These are phyloP conservation scores for Hirudo medicinalis DNA, from an alignment of 1,140 invertebrate genomes.

Conservation along the genomic window DNA sequence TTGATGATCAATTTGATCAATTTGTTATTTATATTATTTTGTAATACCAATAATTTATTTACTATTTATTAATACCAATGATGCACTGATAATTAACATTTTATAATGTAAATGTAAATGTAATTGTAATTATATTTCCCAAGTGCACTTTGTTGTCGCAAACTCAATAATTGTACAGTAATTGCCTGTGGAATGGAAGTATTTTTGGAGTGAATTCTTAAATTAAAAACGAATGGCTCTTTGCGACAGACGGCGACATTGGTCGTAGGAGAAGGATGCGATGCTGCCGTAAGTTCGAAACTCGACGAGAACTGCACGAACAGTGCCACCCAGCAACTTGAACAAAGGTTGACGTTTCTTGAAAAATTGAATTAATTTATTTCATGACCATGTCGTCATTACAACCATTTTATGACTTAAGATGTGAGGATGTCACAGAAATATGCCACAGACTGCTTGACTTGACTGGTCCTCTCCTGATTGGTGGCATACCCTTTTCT, in stretches of 20 bases:
- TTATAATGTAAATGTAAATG: no score
- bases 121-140: no score
- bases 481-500: conserved; percentile 70
- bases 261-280: conserved; percentile 71
- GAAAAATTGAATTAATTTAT: background rate
- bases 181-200: no score
- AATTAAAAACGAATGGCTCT: no score
- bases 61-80: no score
- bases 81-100: no score
- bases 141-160: no score
- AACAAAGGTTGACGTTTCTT: conserved; percentile 39
- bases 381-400: background rate
- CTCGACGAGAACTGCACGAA: conserved; percentile 52
- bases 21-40: no score
- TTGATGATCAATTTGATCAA: no score
- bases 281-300: conserved; percentile 57
- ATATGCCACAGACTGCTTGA: conserved; percentile 89
- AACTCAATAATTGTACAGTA: no score
- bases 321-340: conserved; percentile 49
- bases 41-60: no score
- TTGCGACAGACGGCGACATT: conserved; percentile 62
- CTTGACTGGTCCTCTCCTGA: conserved; percentile 79
- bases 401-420: conserved; percentile 25
- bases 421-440: conserved; percentile 71
- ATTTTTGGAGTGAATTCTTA: no score